Percentiles rank a stretch among this genome's conserved stretches.
phyloP scores from a whole-genome alignment of 2,113 vertebrate genomes.

The Rhabdornis inornatus region DNA sequence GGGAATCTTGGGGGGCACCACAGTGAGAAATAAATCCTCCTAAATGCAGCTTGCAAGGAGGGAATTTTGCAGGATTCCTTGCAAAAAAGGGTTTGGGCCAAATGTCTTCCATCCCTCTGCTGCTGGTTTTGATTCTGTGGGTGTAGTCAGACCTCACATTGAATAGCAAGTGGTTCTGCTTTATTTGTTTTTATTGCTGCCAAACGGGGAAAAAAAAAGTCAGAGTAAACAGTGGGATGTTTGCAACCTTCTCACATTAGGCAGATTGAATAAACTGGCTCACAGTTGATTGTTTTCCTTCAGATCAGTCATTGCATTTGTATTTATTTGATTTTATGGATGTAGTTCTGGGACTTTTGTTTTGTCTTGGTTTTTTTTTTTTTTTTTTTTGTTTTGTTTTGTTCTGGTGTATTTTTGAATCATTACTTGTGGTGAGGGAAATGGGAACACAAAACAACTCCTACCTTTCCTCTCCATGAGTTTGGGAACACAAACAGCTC shows the following conservation, averaged over 20 bases:
- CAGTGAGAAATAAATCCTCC: background rate
- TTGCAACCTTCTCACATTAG: constrained; percentile 54
- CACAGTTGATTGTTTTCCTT: constrained; percentile 35
- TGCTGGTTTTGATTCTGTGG: background rate
- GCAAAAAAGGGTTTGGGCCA: background rate
- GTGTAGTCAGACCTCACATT: background rate
- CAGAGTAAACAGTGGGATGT: constrained; percentile 53
- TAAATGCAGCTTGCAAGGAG: accelerated
- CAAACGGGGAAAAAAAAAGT: background rate
- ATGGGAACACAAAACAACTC: background rate
- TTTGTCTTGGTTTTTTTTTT: background rate
- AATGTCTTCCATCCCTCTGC: background rate
- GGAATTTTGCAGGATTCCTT: background rate
- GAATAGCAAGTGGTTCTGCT: background rate
- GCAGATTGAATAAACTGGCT: constrained; percentile 60
- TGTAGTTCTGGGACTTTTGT: background rate
- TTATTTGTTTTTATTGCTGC: constrained; percentile 50
- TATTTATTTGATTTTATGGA: constrained; percentile 17
- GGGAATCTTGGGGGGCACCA: accelerated
- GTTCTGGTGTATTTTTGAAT: background rate
- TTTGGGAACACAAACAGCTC: background rate
- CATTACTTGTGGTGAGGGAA: background rate
- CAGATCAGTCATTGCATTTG: background rate
- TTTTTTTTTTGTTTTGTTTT: background rate
- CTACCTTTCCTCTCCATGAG: background rate